These are phyloP conservation scores for Hydrolagus affinis DNA, from an alignment of 2,113 vertebrate genomes.

Conservation along the genomic window DNA sequence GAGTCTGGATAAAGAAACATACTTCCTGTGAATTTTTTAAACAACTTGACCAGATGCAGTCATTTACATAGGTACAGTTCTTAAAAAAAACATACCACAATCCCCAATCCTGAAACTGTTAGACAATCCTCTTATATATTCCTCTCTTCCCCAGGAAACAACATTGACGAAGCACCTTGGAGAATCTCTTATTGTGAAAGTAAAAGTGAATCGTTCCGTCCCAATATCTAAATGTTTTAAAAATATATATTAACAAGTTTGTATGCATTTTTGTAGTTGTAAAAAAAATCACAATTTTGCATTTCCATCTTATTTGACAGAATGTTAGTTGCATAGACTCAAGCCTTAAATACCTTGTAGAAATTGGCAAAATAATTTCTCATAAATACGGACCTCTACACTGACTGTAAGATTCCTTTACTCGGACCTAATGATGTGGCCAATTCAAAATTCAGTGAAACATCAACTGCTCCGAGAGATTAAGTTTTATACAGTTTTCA, in stretches of 20 bases:
- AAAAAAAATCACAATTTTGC: background rate
- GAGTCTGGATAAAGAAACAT: constrained; percentile 34
- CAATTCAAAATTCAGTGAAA: no score
- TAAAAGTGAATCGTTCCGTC: constrained; percentile 74
- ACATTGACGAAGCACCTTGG: constrained; percentile 73
- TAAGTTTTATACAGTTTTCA: no score
- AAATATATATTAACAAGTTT: background rate
- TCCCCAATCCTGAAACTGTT: constrained; percentile 74
- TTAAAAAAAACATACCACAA: constrained; percentile 63
- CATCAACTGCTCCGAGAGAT: no score
- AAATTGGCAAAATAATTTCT: no score
- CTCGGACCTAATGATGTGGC: no score
- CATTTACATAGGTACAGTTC: background rate
- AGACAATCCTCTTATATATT: constrained; percentile 66
- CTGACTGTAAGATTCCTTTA: no score
- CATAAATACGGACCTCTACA: no score
- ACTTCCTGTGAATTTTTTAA: constrained; percentile 41
- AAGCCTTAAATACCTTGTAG: no score
- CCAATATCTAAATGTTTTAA: constrained; percentile 65
- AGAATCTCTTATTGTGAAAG: constrained; percentile 82
- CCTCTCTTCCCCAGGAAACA: constrained; percentile 72
- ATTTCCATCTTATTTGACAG: no score
- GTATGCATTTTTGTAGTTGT: background rate
- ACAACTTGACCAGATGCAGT: constrained; percentile 39
- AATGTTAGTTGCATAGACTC: no score